These are phyloP conservation scores for Parnassius mnemosyne DNA, from an alignment of 2,888 invertebrate species.

Conservation along the genomic window DNA sequence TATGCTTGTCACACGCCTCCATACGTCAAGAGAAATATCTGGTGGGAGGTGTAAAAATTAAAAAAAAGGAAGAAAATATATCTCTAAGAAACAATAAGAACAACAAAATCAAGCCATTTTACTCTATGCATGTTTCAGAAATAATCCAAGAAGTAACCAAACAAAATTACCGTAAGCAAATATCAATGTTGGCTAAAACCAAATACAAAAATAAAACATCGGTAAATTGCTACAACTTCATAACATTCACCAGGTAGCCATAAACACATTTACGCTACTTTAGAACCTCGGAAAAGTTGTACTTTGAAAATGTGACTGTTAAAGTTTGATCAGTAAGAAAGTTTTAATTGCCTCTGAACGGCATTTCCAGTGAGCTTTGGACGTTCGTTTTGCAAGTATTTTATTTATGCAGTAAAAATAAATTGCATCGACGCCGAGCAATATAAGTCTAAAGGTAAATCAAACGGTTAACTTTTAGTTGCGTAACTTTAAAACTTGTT, in stretches of 20 bases:
- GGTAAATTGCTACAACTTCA: neutral
- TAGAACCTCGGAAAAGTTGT: slow-evolving; percentile 21
- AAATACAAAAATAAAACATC: neutral
- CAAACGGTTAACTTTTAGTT: slow-evolving; percentile 9
- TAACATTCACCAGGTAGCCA: slow-evolving; percentile 10
- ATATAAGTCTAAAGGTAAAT: slow-evolving; percentile 16
- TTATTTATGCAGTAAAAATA: slow-evolving; percentile 51
- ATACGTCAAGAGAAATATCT: no score
- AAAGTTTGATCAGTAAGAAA: slow-evolving; percentile 72
- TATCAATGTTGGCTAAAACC: no score
- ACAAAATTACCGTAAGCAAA: no score
- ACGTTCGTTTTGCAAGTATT: slow-evolving; percentile 55
- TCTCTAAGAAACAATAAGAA: no score
- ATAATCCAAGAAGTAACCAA: no score
- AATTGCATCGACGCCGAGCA: slow-evolving; percentile 25
- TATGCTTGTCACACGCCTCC: no score
- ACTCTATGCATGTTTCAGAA: no score
- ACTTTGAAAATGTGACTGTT: slow-evolving; percentile 58
- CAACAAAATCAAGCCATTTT: no score
- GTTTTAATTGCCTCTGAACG: slow-evolving; percentile 75
- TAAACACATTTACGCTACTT: slow-evolving; percentile 23
- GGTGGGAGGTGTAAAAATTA: no score
- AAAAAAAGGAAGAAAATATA: no score
- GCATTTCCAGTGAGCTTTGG: slow-evolving; percentile 52
- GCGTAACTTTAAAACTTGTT: no score